These are phyloP conservation scores for Oncorhynchus kisutch DNA, from an alignment of 2,113 vertebrate species.

Conservation along the genomic window DNA sequence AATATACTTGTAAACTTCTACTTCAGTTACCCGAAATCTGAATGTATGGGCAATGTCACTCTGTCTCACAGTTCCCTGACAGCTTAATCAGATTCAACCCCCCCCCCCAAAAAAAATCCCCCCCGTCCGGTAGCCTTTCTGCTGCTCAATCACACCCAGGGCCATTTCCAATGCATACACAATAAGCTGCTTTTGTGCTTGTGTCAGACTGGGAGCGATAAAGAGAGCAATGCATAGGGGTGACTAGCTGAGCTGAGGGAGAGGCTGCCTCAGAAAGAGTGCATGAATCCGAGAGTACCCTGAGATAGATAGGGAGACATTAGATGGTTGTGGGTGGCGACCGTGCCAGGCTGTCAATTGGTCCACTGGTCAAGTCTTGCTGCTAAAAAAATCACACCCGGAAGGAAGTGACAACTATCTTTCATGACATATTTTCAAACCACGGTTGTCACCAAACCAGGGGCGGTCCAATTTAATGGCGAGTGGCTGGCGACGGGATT, in stretches of 20 bases:
- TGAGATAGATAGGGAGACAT: not conserved
- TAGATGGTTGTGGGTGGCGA: not conserved
- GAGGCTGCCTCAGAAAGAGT: not conserved
- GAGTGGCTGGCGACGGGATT: not conserved
- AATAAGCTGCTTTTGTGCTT: constrained; percentile 47
- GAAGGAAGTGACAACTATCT: not conserved
- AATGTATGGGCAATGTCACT: too few relatives aligned
- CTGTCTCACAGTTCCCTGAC: not conserved
- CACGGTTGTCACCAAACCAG: constrained; percentile 4
- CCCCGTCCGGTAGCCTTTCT: constrained; percentile 19
- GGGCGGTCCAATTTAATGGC: constrained; percentile 16
- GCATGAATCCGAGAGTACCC: not conserved
- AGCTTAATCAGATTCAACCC: not conserved
- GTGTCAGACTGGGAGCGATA: constrained; percentile 31
- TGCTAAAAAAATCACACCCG: not conserved
- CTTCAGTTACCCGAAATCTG: too few relatives aligned
- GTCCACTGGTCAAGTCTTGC: constrained; percentile 10
- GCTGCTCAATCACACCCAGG: constrained; percentile 46
- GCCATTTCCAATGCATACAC: constrained; percentile 51
- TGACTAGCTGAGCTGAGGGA: not conserved
- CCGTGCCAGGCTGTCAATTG: not conserved
- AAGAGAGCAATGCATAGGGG: constrained; percentile 43
- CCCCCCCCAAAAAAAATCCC: too few relatives aligned
- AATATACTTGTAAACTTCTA: too few relatives aligned
- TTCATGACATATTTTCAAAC: constrained; percentile 13